Conservation (phyloP, 2,888 invertebrate genomes). For the Heliconius ismenius region DNA sequence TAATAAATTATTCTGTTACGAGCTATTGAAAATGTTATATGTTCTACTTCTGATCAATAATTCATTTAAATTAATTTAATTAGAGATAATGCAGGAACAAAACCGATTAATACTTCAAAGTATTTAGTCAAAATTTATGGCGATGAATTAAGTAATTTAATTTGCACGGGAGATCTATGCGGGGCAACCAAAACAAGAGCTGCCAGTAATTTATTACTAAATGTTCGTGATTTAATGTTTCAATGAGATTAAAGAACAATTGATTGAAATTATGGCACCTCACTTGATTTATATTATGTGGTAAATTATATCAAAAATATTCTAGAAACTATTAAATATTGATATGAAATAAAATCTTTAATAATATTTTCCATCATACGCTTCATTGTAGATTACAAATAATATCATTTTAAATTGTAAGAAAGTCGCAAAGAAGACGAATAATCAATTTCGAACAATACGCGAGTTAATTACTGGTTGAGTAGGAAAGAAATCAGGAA, state of each 20-base stretch:
- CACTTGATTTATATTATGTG: conserved; percentile 4
- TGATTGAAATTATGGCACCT: conserved; percentile 29
- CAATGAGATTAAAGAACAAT: conserved; percentile 31
- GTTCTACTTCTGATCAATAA: background rate
- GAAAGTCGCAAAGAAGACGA: background rate
- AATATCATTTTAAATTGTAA: no score
- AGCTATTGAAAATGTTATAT: background rate
- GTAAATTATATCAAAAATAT: background rate
- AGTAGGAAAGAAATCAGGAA: conserved; percentile 54
- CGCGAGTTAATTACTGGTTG: conserved; percentile 41
- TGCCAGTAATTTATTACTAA: conserved; percentile 30
- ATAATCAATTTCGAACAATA: conserved; percentile 35
- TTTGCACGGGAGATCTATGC: conserved; percentile 35
- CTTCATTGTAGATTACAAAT: no score
- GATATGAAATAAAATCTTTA: background rate
- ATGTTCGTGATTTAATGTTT: conserved; percentile 32
- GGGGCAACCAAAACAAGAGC: conserved; percentile 33
- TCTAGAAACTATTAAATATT: background rate
- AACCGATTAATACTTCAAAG: conserved; percentile 3
- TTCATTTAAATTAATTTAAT: background rate
- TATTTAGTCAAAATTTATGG: conserved; percentile 24
- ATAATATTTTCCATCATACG: no score
- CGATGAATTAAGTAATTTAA: conserved; percentile 37
- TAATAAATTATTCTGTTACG: no score
- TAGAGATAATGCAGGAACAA: background rate